These are phyloP conservation scores for Periphyllus acericola DNA, from an alignment of 2,888 invertebrate species.

Conservation along the genomic window DNA sequence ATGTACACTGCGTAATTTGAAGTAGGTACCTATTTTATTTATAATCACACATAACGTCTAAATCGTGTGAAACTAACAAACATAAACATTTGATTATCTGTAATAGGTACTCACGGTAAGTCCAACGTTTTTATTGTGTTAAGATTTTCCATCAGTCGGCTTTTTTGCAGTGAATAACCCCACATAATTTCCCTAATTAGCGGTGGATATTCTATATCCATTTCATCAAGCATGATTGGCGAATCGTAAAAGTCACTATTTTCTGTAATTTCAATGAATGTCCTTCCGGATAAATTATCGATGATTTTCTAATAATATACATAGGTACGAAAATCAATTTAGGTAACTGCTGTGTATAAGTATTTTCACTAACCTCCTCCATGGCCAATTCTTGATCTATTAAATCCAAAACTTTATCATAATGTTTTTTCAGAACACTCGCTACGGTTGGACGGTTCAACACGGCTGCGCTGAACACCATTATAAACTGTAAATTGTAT, in stretches of 20 bases:
- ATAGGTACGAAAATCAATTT: not conserved
- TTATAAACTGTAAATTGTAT: slow-evolving; percentile 35
- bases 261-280: not conserved
- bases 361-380: not conserved
- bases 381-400: not conserved
- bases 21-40: no score
- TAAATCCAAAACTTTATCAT: slow-evolving; percentile 2
- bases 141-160: slow-evolving; percentile 31
- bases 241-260: not conserved
- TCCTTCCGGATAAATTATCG: not conserved
- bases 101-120: slow-evolving; percentile 32
- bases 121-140: not conserved
- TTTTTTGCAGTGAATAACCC: slow-evolving; percentile 16
- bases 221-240: not conserved
- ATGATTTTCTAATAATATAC: slow-evolving; percentile 15
- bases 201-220: slow-evolving; percentile 22
- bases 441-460: slow-evolving; percentile 23
- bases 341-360: not conserved
- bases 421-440: not conserved
- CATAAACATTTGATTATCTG: no score
- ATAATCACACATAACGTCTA: no score
- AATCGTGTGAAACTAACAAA: no score
- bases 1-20: no score
- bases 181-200: slow-evolving; percentile 35
- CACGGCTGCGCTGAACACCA: slow-evolving; percentile 27